Conservation (phyloP, 1,140 invertebrate genomes). For the Eumaeus atala region DNA sequence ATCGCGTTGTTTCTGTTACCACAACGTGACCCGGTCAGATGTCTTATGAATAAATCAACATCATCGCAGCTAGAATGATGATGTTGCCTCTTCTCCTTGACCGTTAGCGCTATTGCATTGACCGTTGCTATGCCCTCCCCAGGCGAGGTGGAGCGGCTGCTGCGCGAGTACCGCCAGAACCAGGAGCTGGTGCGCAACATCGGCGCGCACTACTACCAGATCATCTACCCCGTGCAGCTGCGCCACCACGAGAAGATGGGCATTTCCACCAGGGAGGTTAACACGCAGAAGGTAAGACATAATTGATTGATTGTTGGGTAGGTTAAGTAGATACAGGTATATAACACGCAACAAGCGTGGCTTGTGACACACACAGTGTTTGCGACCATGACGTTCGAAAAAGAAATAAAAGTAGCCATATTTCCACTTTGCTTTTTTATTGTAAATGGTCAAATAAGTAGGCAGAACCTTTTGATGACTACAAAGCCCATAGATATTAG, state of each 20-base stretch:
- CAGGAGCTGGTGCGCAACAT: slow-evolving; percentile 93
- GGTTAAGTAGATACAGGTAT: background rate
- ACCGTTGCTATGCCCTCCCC: slow-evolving; percentile 43
- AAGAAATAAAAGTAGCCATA: too few relatives aligned
- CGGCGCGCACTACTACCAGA: slow-evolving; percentile 92
- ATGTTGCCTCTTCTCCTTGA: too few relatives aligned
- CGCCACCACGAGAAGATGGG: slow-evolving; percentile 96
- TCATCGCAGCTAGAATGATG: too few relatives aligned
- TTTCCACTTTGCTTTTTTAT: too few relatives aligned
- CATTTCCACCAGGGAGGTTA: slow-evolving; percentile 91
- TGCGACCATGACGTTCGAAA: too few relatives aligned
- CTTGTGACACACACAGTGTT: background rate
- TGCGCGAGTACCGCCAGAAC: slow-evolving; percentile 92
- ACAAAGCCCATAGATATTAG: too few relatives aligned
- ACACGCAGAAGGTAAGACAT: slow-evolving; percentile 83
- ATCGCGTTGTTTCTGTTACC: too few relatives aligned
- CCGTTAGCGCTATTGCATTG: background rate
- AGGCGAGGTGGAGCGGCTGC: slow-evolving; percentile 91
- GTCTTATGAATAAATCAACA: too few relatives aligned
- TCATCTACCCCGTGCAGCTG: slow-evolving; percentile 95
- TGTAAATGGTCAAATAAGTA: too few relatives aligned
- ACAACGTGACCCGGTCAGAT: too few relatives aligned
- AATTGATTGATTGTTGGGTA: background rate
- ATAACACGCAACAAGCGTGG: background rate
- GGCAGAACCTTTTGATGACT: too few relatives aligned